A percentile compares a stretch with the other conserved stretches of the same genome.
Evolutionary conservation across 2,797 vertebrate genomes (phyloP).

Genomic region (Pangasius mekongensis): DNA sequence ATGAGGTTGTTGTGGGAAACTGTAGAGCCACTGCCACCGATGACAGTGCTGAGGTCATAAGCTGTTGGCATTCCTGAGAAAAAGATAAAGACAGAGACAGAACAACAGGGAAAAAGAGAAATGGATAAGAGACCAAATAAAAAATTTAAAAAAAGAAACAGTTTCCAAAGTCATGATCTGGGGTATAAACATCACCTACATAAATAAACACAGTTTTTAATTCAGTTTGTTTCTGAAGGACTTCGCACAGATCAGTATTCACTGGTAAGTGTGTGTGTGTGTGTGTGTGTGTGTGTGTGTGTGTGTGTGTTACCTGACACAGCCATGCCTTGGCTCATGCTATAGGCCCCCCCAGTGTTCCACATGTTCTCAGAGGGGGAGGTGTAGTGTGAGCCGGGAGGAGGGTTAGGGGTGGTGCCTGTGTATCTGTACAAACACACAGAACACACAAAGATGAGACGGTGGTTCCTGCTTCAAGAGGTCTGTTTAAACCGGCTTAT

Average conservation of each 20-base stretch:
- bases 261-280: neutral
- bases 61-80: slow-evolving; percentile 88
- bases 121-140: neutral
- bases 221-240: neutral
- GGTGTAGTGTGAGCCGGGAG: slow-evolving; percentile 92
- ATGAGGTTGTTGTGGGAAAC: slow-evolving; percentile 96
- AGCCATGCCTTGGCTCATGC: slow-evolving; percentile 87
- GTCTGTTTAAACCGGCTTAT: neutral
- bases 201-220: neutral
- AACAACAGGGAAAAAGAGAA: neutral
- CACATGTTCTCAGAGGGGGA: slow-evolving; percentile 96
- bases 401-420: slow-evolving; percentile 87
- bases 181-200: neutral
- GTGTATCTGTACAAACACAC: slow-evolving; percentile 82
- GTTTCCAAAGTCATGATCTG: neutral
- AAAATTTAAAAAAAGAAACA: neutral
- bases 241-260: neutral
- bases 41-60: slow-evolving; percentile 95
- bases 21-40: slow-evolving; percentile 82
- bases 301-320: slow-evolving; percentile 81
- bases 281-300: neutral
- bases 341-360: slow-evolving; percentile 87
- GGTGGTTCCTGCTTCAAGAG: neutral
- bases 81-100: neutral
- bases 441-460: slow-evolving; percentile 13